Percentiles rank a stretch among this genome's conserved stretches.
Evolutionary conservation across 2,797 vertebrate genomes (phyloP).

Genomic region (Girardinus metallicus): DNA sequence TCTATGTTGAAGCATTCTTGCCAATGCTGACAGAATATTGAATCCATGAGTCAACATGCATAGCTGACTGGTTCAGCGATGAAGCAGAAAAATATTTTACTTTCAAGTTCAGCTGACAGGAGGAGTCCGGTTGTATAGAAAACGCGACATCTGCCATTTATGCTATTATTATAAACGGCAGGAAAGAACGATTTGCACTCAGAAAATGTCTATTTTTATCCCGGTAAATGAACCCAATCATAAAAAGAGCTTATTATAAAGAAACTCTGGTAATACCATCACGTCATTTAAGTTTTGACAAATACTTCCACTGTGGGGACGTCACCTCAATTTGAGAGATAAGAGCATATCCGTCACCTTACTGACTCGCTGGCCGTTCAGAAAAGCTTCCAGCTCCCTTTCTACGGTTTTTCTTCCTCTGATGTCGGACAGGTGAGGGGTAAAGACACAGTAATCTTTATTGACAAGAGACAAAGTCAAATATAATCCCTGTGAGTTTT

Average conservation of each 20-base stretch:
- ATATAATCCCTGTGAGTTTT: conserved; percentile 58
- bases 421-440: conserved; percentile 51
- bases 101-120: background rate
- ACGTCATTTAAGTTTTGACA: conserved; percentile 38
- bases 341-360: conserved; percentile 31
- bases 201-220: background rate
- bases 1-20: background rate
- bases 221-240: conserved; percentile 17
- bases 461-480: conserved; percentile 53
- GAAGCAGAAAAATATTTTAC: background rate
- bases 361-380: conserved; percentile 33
- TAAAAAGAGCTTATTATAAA: conserved; percentile 18
- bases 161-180: background rate
- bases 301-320: conserved; percentile 23
- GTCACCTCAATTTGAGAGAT: conserved; percentile 37
- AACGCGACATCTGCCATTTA: background rate
- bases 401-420: conserved; percentile 22
- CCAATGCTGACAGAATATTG: background rate
- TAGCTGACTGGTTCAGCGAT: background rate
- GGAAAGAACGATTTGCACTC: conserved; percentile 6
- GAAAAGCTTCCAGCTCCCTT: conserved; percentile 36
- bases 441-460: conserved; percentile 58
- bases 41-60: background rate
- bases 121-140: background rate
- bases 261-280: conserved; percentile 30